Percentiles rank a stretch among this genome's conserved stretches.
These are phyloP conservation scores for Tympanoctomys barrerae DNA, from an alignment of 2,797 vertebrate species.

Conservation along the genomic window DNA sequence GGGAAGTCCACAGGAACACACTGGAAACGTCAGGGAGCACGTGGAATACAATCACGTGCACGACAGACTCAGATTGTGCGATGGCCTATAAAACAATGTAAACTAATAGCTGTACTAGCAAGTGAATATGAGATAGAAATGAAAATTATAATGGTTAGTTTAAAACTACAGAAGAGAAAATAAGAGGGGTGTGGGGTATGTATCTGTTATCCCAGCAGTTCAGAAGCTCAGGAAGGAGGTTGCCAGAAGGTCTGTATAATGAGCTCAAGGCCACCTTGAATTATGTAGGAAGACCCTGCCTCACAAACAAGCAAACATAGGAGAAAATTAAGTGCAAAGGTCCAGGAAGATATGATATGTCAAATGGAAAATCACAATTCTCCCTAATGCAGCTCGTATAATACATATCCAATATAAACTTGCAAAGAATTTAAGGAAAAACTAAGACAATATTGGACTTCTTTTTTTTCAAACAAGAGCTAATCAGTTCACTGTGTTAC, in stretches of 20 bases:
- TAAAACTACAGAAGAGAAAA: not conserved
- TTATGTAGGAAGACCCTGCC: not conserved
- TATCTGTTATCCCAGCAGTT: not conserved
- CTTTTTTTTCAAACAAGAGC: not conserved
- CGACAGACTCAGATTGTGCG: not conserved
- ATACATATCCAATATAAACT: not conserved
- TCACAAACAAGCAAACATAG: not conserved
- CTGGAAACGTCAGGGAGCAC: not conserved
- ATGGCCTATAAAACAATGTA: not conserved
- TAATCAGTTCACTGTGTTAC: not conserved
- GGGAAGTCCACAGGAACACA: not conserved
- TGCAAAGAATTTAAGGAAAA: not conserved
- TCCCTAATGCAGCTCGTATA: not conserved
- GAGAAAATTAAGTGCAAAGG: not conserved
- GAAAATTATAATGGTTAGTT: not conserved
- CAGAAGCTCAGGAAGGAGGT: not conserved
- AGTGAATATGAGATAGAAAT: not conserved
- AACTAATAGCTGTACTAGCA: not conserved
- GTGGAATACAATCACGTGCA: not conserved
- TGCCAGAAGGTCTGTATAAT: not conserved
- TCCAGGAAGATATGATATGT: not conserved
- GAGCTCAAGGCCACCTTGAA: not conserved
- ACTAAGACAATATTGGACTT: not conserved
- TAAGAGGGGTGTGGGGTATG: not conserved
- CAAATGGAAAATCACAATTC: not conserved